phyloP scores from a whole-genome alignment of 2,888 invertebrate genomes.

The Eilema sororculum region DNA sequence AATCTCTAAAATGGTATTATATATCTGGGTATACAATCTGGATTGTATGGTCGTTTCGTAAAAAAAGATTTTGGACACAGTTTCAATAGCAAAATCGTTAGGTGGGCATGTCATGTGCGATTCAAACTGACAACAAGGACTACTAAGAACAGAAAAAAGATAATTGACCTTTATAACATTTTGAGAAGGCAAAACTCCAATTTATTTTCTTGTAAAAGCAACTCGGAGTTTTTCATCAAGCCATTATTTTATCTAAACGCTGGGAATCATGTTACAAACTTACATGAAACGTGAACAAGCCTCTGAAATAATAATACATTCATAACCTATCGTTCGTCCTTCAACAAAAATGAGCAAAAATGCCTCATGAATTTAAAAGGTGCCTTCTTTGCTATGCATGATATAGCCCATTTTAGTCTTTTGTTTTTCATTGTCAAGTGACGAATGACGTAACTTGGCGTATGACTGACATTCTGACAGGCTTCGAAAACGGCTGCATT shows the following conservation, averaged over 20 bases:
- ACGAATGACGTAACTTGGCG: conserved; percentile 24
- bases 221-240: background rate
- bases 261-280: background rate
- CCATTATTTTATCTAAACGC: background rate
- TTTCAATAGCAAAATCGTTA: no score
- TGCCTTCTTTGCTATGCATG: conserved; percentile 25
- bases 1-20: no score
- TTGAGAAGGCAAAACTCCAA: no score
- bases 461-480: conserved; percentile 14
- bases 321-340: background rate
- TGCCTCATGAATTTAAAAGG: conserved; percentile 36
- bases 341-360: conserved; percentile 17
- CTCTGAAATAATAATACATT: background rate
- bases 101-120: no score
- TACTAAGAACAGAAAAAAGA: no score
- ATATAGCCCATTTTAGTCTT: conserved; percentile 34
- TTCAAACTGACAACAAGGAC: no score
- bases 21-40: no score
- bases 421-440: conserved; percentile 28
- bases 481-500: conserved; percentile 15
- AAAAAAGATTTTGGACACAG: no score
- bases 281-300: background rate
- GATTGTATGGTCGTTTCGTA: no score
- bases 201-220: no score
- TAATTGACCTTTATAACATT: no score